Percentiles rank a stretch among this genome's conserved stretches.
Evolutionary conservation across 2,113 vertebrate genomes (phyloP).

Genomic region (Hystrix cristata): DNA sequence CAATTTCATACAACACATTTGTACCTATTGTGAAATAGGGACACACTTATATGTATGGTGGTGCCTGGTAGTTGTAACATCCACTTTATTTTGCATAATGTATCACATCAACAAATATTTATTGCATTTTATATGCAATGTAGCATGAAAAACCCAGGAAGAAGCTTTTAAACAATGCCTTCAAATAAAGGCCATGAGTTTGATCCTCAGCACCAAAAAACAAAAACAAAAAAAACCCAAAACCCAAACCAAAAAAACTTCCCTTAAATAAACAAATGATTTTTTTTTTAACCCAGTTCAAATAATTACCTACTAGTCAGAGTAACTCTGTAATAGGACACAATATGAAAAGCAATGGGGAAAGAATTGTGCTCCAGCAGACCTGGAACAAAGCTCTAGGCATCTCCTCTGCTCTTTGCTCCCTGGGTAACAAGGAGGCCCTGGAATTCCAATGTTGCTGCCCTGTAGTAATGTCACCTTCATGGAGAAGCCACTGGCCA

Average conservation of each 20-base stretch:
- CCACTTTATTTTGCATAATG: conserved; percentile 43
- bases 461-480: not conserved
- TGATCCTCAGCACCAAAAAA: too few relatives aligned
- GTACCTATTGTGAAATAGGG: not conserved
- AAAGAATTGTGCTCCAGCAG: not conserved
- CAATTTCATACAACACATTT: not conserved
- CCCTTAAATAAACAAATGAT: conserved; percentile 1
- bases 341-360: conserved; percentile 1
- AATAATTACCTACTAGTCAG: conserved; percentile 40
- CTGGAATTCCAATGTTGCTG: not conserved
- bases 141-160: conserved; percentile 33
- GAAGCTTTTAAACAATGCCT: conserved; percentile 32
- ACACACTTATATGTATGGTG: not conserved
- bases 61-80: not conserved
- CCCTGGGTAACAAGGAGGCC: not conserved
- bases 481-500: not conserved
- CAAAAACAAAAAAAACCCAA: too few relatives aligned
- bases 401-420: not conserved
- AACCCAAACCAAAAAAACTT: not conserved
- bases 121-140: conserved; percentile 51
- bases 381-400: not conserved
- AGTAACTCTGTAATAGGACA: not conserved
- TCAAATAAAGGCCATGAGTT: not conserved
- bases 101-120: conserved; percentile 51
- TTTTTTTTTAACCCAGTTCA: conserved; percentile 72